Base-by-base conservation (phyloP, 2,113 vertebrate genomes). In the Actenoides lindsayi region DNA sequence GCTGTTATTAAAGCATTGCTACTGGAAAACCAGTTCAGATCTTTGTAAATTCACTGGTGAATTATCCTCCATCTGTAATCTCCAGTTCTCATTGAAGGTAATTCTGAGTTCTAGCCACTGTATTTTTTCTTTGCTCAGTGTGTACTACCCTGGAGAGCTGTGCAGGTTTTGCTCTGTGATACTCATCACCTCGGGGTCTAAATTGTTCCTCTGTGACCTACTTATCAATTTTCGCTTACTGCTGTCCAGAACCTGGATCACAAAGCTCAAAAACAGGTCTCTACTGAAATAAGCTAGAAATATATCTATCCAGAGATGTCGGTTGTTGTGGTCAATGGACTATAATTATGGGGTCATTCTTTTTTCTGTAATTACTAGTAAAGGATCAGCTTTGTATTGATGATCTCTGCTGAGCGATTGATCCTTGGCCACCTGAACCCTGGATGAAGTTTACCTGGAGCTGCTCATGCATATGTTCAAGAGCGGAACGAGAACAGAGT, bases 251-350 rank as follows among this genome's bases (percentile, higher is more conserved):
- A 46, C 6, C 6, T 57, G 28, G 16, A 10, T 59, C 42, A 48
- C 1, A 2, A 41, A 48, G 48, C 31, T 59, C 42, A 57, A 78
- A 78, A 53, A 3, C 5, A 82, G 35, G 5, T 37, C 11, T 71
- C 7, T 75, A 2, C 35, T 64, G 74, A 90, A 82, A 28, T 42
- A 60, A 60, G 13, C 4, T 60, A 20, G 25, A 76, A 71, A 57
- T 6, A 7, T 6, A 1, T 0, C 0, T 57, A 7, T 50, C 21
- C 27, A 51, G 51, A 39, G 20, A 35, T 42, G 31, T 9, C 3
- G 2, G 4, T 60, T 68, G 16, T 64, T 92, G 83, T 57, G 7
- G 10, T 76, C 11, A 15, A 4, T 53, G n/a, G 28, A 10, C 50
- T 83, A 1, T 44, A 57, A 70, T 62, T 48, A 50, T 5, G 57